These are phyloP conservation scores for Phylloscopus trochiloides DNA, from an alignment of 2,113 vertebrate genomes.

Conservation along the genomic window DNA sequence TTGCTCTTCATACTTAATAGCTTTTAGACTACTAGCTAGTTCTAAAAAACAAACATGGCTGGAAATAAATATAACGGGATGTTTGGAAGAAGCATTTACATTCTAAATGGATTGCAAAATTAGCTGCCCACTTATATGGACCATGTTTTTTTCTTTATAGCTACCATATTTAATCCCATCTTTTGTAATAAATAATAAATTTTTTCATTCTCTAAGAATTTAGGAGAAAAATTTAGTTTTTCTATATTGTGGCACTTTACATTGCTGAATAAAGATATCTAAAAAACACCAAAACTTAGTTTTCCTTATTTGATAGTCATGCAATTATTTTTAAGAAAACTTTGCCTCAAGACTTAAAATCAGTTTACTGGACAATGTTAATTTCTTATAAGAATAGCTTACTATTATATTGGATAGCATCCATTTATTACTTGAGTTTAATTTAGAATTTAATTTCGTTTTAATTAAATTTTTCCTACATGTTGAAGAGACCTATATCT, in stretches of 20 bases:
- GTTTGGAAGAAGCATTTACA: neutral
- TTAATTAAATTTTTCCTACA: slow-evolving; percentile 50
- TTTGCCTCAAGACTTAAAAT: slow-evolving; percentile 30
- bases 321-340: slow-evolving; percentile 1
- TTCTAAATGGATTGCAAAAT: neutral
- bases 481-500: slow-evolving; percentile 14
- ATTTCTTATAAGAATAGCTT: slow-evolving; percentile 29
- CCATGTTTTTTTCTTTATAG: neutral
- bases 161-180: neutral
- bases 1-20: neutral
- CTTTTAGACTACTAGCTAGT: neutral
- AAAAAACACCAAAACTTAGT: neutral
- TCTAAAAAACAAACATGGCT: neutral
- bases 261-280: neutral
- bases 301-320: neutral
- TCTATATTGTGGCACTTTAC: neutral
- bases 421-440: slow-evolving; percentile 40
- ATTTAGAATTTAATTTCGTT: slow-evolving; percentile 50
- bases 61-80: neutral
- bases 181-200: neutral
- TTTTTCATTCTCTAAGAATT: neutral
- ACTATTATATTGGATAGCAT: slow-evolving; percentile 7
- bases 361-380: slow-evolving; percentile 19
- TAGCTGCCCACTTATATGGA: neutral
- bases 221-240: neutral